Evolutionary conservation across 1,140 invertebrate species (phyloP), one percentile per base, ranked within the genome.

Genomic region (Cyclargus thomasi): DNA sequence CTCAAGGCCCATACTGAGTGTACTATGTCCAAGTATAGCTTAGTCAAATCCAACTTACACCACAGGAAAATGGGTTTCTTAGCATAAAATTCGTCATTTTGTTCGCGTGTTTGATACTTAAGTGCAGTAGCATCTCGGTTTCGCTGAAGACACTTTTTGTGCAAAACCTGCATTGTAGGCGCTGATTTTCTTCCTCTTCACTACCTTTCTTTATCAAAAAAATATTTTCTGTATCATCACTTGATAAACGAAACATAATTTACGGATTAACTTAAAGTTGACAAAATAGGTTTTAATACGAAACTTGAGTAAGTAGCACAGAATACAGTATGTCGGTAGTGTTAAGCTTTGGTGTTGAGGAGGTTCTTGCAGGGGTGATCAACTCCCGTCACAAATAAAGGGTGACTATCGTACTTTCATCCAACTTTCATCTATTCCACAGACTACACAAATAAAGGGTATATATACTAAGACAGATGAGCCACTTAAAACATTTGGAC

Each of bases 81-180:
- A 29, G 17, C 1, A 57, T 16, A 10, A 17, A 2, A 7, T 57
- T 29, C n/a, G 53, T 18, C 1, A 53, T 14, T 59, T 63, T n/a
- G 5, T 23, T 36, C 10, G 11, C 18, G 59, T 63, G 55, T 57
- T 18, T 53, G 16, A 11, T 39, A 14, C 11, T 36, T 29, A 75
- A 73, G 36, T 85, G 83, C 7, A 83, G 71, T 35, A 81, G 78
- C 0, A 82, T 73, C 21, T 85, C 81, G 0, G 79, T 78, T 64
- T 85, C 80, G 1, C 75, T 78, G 6, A 39, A 85, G 0, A 69
- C 74, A 1, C 72, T 73, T 2, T 73, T 68, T 0, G 70, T 65
- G 36, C 80, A 83, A 6, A 76, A 29, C 63, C 79, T 74, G 53
- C 83, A 85, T 10, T 69, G 10, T 6, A 47, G 4, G 22, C 47